phyloP scores from a whole-genome alignment of 2,797 vertebrate species.

The Mastacembelus armatus region DNA sequence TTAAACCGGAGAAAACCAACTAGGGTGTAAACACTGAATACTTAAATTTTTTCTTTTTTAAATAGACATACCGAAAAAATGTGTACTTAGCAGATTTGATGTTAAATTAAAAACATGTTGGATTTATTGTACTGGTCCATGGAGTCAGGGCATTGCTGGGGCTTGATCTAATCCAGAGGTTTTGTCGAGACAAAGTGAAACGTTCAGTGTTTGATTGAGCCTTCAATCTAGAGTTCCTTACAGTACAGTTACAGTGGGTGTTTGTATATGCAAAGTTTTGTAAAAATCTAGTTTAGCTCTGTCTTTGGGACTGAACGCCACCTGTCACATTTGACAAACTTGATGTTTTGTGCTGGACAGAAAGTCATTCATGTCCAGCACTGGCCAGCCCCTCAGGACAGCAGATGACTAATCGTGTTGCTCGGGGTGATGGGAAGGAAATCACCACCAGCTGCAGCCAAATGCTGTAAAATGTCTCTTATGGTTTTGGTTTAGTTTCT shows the following conservation, averaged over 20 bases:
- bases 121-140: slow-evolving; percentile 13
- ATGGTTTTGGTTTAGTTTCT: slow-evolving; percentile 28
- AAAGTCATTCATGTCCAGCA: slow-evolving; percentile 17
- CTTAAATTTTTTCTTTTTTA: background rate
- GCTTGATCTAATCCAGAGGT: slow-evolving; percentile 58
- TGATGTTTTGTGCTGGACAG: slow-evolving; percentile 5
- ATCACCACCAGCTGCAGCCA: slow-evolving; percentile 61
- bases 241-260: background rate
- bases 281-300: background rate
- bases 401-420: slow-evolving; percentile 58
- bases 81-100: background rate
- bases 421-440: slow-evolving; percentile 51
- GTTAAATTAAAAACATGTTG: background rate
- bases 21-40: too few relatives aligned
- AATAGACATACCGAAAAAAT: background rate
- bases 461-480: slow-evolving; percentile 32
- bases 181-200: slow-evolving; percentile 22
- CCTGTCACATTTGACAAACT: slow-evolving; percentile 1
- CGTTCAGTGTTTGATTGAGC: slow-evolving; percentile 4
- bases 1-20: too few relatives aligned
- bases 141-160: slow-evolving; percentile 5
- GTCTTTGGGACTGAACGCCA: background rate
- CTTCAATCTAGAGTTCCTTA: background rate
- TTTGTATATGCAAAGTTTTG: background rate
- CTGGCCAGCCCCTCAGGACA: slow-evolving; percentile 16